phyloP scores from a whole-genome alignment of 1,140 invertebrate species.

The Hyles vespertilio region DNA sequence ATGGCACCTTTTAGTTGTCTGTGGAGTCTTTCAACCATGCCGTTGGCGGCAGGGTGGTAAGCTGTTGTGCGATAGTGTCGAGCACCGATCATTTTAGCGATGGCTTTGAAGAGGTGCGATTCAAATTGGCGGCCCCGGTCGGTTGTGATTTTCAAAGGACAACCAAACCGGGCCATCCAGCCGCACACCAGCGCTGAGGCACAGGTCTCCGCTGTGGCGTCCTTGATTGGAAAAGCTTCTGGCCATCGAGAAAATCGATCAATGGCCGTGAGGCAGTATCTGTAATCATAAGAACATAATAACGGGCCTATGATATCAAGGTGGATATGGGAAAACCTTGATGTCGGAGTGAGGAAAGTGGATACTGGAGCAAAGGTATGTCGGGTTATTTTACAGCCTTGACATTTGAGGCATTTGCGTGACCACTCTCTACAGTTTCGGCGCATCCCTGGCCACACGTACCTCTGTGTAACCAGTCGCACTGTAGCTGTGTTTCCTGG shows the following conservation, averaged over 20 bases:
- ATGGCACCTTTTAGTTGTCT: slow-evolving; percentile 47
- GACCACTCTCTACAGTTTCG: background rate
- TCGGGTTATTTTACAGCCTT: slow-evolving; percentile 7
- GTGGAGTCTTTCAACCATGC: slow-evolving; percentile 46
- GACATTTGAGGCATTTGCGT: slow-evolving; percentile 1
- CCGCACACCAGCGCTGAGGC: slow-evolving; percentile 5
- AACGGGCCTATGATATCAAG: slow-evolving; percentile 15
- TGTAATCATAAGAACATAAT: background rate
- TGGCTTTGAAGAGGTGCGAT: no score
- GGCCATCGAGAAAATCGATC: slow-evolving; percentile 7
- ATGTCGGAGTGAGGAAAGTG: background rate
- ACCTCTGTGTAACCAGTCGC: background rate
- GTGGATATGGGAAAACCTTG: slow-evolving; percentile 5
- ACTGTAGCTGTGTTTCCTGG: background rate
- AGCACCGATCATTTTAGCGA: no score
- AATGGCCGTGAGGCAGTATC: slow-evolving; percentile 12
- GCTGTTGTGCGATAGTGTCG: no score
- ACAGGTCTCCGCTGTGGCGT: slow-evolving; percentile 10
- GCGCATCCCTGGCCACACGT: background rate
- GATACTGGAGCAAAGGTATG: slow-evolving; percentile 2
- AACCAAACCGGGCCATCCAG: slow-evolving; percentile 15
- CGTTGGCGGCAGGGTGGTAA: no score
- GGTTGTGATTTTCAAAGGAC: no score
- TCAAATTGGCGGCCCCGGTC: no score
- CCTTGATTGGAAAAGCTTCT: slow-evolving; percentile 13